Conservation (phyloP, 2,888 invertebrate genomes). For the Dugesia japonica region DNA sequence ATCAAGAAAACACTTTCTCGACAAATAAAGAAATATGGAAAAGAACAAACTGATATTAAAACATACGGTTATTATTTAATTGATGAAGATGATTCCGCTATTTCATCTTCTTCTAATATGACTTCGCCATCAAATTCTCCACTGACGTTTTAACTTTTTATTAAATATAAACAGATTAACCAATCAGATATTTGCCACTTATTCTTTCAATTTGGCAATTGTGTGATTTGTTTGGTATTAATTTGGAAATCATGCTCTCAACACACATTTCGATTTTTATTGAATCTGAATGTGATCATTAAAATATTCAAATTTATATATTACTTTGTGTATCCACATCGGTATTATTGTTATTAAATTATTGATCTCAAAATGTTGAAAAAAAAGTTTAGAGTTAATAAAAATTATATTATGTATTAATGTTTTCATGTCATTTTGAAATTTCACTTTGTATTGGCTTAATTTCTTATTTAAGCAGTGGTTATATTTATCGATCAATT, state of each 20-base stretch:
- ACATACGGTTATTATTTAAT: neutral
- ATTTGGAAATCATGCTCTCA: no score
- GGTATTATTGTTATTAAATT: neutral
- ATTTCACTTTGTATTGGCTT: no score
- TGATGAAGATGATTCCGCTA: constrained; percentile 2
- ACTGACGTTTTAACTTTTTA: constrained; percentile 6
- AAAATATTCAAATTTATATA: no score
- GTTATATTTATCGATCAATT: no score
- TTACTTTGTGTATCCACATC: no score
- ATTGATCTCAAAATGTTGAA: constrained; percentile 17
- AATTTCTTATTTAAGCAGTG: no score
- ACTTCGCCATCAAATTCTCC: constrained; percentile 9
- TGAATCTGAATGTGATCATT: neutral
- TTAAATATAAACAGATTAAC: neutral
- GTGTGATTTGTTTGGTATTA: neutral
- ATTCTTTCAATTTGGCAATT: neutral
- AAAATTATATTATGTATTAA: neutral
- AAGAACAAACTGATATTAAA: neutral
- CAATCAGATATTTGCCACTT: neutral
- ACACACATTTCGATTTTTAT: no score
- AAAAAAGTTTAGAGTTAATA: neutral
- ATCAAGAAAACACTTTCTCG: neutral
- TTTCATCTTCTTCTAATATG: neutral
- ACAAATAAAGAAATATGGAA: neutral
- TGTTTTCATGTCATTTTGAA: neutral